Percentiles rank a stretch among this genome's conserved stretches.
Evolutionary conservation across 1,140 invertebrate species (phyloP).

Genomic region (Hormaphis cornu): DNA sequence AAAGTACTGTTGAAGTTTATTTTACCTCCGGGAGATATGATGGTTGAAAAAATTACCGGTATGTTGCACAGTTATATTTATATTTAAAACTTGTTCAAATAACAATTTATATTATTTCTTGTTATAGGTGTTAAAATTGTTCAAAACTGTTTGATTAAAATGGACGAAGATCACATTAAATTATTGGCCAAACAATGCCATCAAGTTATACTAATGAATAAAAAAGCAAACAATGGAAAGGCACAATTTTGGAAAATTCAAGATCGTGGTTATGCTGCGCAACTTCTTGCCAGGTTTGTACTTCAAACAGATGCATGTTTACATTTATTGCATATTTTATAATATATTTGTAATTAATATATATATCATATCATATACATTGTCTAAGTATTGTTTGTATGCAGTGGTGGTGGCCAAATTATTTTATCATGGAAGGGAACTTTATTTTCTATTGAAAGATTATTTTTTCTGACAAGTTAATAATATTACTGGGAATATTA

Average conservation of each 20-base stretch:
- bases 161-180: conserved; percentile 27
- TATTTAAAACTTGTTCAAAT: neutral
- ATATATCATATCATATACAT: neutral
- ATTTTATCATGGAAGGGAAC: no score
- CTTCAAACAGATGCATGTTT: neutral
- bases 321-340: neutral
- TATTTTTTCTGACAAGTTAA: no score
- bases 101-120: neutral
- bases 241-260: conserved; percentile 29
- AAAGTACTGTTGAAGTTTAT: conserved; percentile 23
- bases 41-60: conserved; percentile 33
- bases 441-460: no score
- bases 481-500: no score
- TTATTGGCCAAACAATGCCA: conserved; percentile 30
- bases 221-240: conserved; percentile 16
- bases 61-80: neutral
- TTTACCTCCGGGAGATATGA: conserved; percentile 28
- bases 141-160: conserved; percentile 21
- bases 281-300: conserved; percentile 27
- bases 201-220: conserved; percentile 24
- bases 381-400: no score
- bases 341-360: neutral
- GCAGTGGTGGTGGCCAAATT: no score
- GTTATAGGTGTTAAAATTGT: conserved; percentile 23
- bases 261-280: conserved; percentile 30